phyloP scores from a whole-genome alignment of 2,888 invertebrate genomes.

The Melinopterus prodromus region DNA sequence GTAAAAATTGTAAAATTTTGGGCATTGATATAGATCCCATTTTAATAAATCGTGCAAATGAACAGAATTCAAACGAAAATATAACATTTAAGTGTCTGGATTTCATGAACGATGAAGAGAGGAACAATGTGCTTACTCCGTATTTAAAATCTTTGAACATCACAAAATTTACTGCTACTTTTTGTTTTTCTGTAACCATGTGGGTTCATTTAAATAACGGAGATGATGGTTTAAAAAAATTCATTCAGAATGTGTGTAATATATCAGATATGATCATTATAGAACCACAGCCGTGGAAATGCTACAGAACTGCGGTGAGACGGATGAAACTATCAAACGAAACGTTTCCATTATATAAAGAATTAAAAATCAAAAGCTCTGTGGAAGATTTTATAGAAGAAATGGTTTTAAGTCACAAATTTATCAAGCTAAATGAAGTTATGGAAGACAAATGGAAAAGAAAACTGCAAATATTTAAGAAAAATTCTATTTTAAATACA shows the following conservation, averaged over 20 bases:
- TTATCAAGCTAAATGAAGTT: conserved; percentile 67
- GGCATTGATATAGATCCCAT: conserved; percentile 80
- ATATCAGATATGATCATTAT: conserved; percentile 70
- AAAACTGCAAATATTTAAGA: conserved; percentile 70
- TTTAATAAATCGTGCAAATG: conserved; percentile 73
- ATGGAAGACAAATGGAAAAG: conserved; percentile 73
- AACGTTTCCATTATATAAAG: conserved; percentile 68
- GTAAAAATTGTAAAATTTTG: conserved; percentile 62
- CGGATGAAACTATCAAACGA: conserved; percentile 70
- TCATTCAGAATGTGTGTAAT: conserved; percentile 67
- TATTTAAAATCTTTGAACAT: conserved; percentile 62
- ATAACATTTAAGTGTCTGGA: conserved; percentile 69
- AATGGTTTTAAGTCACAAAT: conserved; percentile 55
- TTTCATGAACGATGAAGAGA: conserved; percentile 62
- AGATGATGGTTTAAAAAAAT: conserved; percentile 72
- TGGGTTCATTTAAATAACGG: conserved; percentile 90
- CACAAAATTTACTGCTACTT: conserved; percentile 70
- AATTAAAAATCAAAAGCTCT: conserved; percentile 68
- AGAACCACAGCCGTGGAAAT: conserved; percentile 89
- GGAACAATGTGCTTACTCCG: conserved; percentile 57
- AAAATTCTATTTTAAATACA: conserved; percentile 29
- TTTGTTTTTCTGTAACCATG: conserved; percentile 88
- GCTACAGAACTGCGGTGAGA: conserved; percentile 79
- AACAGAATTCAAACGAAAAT: conserved; percentile 59
- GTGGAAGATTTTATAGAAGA: conserved; percentile 70